A percentile compares a stretch with the other conserved stretches of the same genome.
Evolutionary conservation across 2,888 invertebrate genomes (phyloP).

Genomic region (Graphium colonna): DNA sequence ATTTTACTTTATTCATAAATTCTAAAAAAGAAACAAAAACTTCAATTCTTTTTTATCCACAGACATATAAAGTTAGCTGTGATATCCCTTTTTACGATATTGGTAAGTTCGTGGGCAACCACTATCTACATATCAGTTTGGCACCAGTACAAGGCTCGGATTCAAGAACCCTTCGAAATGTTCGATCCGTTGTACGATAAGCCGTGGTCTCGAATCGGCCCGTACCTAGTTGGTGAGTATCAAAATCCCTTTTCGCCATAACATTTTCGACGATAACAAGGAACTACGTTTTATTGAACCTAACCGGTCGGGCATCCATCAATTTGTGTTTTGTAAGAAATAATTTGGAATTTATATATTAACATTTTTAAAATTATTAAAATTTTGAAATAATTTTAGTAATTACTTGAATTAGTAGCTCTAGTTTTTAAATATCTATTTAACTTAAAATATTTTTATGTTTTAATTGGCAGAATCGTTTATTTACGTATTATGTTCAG

Average conservation of each 20-base stretch:
- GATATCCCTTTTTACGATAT: constrained; percentile 76
- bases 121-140: constrained; percentile 87
- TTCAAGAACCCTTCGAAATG: constrained; percentile 90
- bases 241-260: constrained; percentile 1
- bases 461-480: too few relatives aligned
- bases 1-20: background rate
- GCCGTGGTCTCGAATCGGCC: constrained; percentile 90
- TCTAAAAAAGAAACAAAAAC: background rate
- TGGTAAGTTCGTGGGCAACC: constrained; percentile 87
- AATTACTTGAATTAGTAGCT: too few relatives aligned
- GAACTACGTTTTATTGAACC: too few relatives aligned
- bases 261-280: too few relatives aligned
- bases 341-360: too few relatives aligned
- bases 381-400: too few relatives aligned
- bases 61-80: constrained; percentile 84
- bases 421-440: too few relatives aligned
- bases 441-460: too few relatives aligned
- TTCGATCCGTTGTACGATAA: constrained; percentile 92
- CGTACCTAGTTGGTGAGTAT: constrained; percentile 86
- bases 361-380: too few relatives aligned
- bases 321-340: too few relatives aligned
- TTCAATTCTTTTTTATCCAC: constrained; percentile 22
- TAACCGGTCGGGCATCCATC: too few relatives aligned
- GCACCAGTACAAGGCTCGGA: constrained; percentile 86
- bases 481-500: constrained; percentile 37